Conservation (phyloP, 2,888 invertebrate genomes). For the Drosophila nr. perissopoda region DNA sequence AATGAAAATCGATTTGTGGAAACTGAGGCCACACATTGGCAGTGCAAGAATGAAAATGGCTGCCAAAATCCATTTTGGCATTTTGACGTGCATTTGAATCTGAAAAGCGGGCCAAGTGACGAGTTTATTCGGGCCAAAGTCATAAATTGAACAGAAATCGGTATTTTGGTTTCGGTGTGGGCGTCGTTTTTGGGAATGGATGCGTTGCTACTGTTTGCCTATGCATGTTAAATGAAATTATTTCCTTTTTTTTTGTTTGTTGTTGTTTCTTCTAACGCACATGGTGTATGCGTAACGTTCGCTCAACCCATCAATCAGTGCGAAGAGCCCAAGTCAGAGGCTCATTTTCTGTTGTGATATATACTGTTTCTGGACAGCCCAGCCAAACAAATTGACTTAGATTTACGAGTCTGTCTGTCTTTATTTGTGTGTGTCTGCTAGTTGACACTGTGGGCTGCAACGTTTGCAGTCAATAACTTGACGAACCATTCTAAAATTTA, state of each 20-base stretch:
- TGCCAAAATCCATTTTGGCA: constrained; percentile 56
- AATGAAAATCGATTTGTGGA: constrained; percentile 18
- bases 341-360: constrained; percentile 51
- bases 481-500: neutral
- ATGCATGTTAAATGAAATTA: constrained; percentile 79
- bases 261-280: constrained; percentile 35
- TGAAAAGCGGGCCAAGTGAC: constrained; percentile 38
- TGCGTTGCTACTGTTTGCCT: constrained; percentile 43
- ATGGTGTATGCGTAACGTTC: constrained; percentile 67
- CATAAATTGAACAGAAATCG: constrained; percentile 66
- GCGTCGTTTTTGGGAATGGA: constrained; percentile 1
- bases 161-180: constrained; percentile 29
- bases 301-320: constrained; percentile 69
- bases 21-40: constrained; percentile 14
- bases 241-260: constrained; percentile 48
- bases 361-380: constrained; percentile 42
- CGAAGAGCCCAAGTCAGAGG: constrained; percentile 21
- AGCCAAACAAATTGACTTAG: constrained; percentile 57
- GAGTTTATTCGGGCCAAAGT: constrained; percentile 69
- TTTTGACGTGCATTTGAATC: constrained; percentile 54
- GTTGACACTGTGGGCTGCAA: constrained; percentile 27
- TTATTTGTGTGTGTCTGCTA: constrained; percentile 15
- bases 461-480: constrained; percentile 10
- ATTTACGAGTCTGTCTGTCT: constrained; percentile 55
- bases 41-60: constrained; percentile 46